Evolutionary conservation across 2,888 invertebrate genomes (phyloP).

Genomic region (Camponotus fellah): DNA sequence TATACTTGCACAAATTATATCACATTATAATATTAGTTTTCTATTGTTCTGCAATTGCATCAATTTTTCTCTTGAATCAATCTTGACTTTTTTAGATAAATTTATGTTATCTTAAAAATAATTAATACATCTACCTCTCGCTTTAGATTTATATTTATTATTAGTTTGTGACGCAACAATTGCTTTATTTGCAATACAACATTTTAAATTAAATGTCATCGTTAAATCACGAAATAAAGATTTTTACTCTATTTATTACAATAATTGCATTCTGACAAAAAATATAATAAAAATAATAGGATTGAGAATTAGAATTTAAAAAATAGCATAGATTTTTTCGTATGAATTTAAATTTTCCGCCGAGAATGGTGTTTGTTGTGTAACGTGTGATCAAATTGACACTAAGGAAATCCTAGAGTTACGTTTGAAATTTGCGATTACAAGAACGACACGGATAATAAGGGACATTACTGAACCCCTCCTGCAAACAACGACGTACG

Average conservation of each 20-base stretch:
- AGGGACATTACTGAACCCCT: slow-evolving; percentile 7
- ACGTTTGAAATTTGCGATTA: slow-evolving; percentile 21
- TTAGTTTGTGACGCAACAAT: background rate
- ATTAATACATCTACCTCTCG: background rate
- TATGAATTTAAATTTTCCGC: background rate
- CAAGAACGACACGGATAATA: slow-evolving; percentile 17
- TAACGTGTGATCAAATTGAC: background rate
- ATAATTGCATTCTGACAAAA: background rate
- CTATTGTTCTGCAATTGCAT: background rate
- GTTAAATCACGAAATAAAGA: background rate
- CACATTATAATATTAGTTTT: background rate
- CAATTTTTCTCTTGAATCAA: background rate
- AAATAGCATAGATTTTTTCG: background rate
- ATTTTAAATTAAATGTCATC: background rate
- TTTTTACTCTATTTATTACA: background rate
- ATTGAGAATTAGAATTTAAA: background rate
- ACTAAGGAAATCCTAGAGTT: slow-evolving; percentile 1
- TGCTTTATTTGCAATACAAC: background rate
- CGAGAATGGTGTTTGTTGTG: background rate
- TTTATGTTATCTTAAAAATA: background rate
- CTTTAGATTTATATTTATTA: background rate
- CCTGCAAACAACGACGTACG: slow-evolving; percentile 1
- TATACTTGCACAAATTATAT: background rate
- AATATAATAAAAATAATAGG: background rate
- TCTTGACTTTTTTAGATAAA: background rate